Percentiles rank a stretch among this genome's conserved stretches.
phyloP scores from a whole-genome alignment of 2,888 invertebrate species.

The Itoplectis maculator region DNA sequence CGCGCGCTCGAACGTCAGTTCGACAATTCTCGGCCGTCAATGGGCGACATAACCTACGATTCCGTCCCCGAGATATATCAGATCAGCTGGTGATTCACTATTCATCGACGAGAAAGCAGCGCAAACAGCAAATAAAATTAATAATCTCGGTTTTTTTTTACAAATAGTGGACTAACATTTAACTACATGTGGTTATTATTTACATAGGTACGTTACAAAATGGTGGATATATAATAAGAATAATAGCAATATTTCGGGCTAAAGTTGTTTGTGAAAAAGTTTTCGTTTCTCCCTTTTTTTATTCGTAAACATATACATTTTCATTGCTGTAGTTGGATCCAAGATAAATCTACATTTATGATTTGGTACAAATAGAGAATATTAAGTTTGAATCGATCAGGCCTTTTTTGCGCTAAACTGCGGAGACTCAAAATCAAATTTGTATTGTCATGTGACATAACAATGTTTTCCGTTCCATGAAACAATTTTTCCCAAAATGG shows the following conservation, averaged over 20 bases:
- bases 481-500: background rate
- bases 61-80: background rate
- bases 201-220: slow-evolving; percentile 29
- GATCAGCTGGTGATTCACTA: slow-evolving; percentile 4
- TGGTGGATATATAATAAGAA: background rate
- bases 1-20: slow-evolving; percentile 2
- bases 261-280: slow-evolving; percentile 31
- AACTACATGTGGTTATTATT: slow-evolving; percentile 38
- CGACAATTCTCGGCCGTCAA: background rate
- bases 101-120: background rate
- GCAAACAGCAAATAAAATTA: background rate
- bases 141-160: background rate
- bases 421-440: too few relatives aligned
- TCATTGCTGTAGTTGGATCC: background rate
- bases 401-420: too few relatives aligned
- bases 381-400: background rate
- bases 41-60: background rate
- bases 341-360: background rate
- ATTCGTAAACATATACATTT: background rate
- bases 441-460: background rate
- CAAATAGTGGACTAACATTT: background rate
- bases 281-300: background rate
- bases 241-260: slow-evolving; percentile 13
- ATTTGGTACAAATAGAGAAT: background rate
- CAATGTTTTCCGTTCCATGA: background rate